Conservation (phyloP, 2,113 vertebrate genomes). For the Rhinoptilus africanus region DNA sequence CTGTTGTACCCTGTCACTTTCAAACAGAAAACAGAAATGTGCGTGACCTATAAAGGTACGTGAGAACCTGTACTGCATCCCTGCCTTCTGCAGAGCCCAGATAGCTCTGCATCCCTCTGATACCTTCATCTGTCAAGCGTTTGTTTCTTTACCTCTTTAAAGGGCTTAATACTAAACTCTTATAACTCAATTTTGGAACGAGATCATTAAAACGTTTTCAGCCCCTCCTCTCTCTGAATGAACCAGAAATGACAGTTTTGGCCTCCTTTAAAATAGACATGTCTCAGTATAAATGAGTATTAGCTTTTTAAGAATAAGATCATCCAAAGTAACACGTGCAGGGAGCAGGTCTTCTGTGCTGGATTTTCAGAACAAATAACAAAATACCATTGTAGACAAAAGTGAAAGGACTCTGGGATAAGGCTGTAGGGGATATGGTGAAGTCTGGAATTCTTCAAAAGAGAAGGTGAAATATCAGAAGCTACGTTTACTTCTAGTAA, state of each 20-base stretch:
- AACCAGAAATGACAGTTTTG: not conserved
- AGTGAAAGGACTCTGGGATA: not conserved
- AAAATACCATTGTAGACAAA: not conserved
- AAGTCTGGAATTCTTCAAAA: not conserved
- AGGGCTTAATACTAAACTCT: not conserved
- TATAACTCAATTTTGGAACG: not conserved
- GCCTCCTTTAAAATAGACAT: not conserved
- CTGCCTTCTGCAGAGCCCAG: not conserved
- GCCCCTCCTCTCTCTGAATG: not conserved
- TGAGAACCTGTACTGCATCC: not conserved
- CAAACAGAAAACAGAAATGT: not conserved
- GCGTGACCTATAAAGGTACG: not conserved
- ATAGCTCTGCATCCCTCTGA: not conserved
- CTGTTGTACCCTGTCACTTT: not conserved
- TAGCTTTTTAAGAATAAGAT: not conserved
- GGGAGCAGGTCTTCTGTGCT: not conserved
- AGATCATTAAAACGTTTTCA: not conserved
- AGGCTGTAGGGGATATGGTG: not conserved
- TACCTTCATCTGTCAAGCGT: not conserved
- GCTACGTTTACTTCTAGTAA: not conserved
- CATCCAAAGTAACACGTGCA: not conserved
- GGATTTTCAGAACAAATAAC: not conserved
- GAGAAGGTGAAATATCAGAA: not conserved
- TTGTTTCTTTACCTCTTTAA: not conserved
- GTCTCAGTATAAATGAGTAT: constrained; percentile 32